Evolutionary conservation across 2,888 invertebrate genomes (phyloP).

Genomic region (Ennomos erosarius): DNA sequence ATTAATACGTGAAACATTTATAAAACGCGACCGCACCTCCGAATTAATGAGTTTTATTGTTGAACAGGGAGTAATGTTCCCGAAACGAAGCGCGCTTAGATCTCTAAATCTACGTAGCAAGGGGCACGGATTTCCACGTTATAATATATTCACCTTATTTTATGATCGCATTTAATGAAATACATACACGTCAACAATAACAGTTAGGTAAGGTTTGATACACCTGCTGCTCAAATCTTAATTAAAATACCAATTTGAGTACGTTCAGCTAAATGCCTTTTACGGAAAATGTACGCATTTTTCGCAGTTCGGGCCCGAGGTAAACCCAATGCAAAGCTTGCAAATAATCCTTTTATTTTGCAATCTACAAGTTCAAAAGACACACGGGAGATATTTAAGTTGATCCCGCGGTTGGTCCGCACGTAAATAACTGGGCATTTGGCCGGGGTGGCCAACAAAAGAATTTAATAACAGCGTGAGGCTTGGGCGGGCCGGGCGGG

Average conservation of each 20-base stretch:
- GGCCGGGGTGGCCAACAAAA: constrained; percentile 70
- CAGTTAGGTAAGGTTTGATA: constrained; percentile 50
- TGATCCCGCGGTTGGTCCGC: constrained; percentile 69
- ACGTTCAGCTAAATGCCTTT: too few relatives aligned
- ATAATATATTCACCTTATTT: constrained; percentile 71
- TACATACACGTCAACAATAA: constrained; percentile 50
- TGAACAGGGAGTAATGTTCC: constrained; percentile 76
- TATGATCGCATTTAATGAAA: constrained; percentile 53
- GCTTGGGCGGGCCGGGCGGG: constrained; percentile 61
- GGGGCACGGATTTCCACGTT: constrained; percentile 65
- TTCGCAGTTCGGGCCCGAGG: constrained; percentile 23
- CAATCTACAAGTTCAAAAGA: constrained; percentile 69
- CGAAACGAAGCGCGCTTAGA: constrained; percentile 72
- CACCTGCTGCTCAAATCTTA: constrained; percentile 67
- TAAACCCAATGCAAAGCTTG: constrained; percentile 50
- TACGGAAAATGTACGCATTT: constrained; percentile 8
- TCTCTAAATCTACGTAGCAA: constrained; percentile 52
- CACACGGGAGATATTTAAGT: constrained; percentile 67
- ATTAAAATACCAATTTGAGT: constrained; percentile 45
- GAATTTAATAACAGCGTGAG: constrained; percentile 79
- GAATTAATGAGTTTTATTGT: constrained; percentile 84
- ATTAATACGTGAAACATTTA: constrained; percentile 85
- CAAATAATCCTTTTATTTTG: constrained; percentile 65
- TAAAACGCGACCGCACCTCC: constrained; percentile 78
- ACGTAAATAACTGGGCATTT: constrained; percentile 76